phyloP scores from a whole-genome alignment of 2,113 vertebrate species.

The Eclectus roratus region DNA sequence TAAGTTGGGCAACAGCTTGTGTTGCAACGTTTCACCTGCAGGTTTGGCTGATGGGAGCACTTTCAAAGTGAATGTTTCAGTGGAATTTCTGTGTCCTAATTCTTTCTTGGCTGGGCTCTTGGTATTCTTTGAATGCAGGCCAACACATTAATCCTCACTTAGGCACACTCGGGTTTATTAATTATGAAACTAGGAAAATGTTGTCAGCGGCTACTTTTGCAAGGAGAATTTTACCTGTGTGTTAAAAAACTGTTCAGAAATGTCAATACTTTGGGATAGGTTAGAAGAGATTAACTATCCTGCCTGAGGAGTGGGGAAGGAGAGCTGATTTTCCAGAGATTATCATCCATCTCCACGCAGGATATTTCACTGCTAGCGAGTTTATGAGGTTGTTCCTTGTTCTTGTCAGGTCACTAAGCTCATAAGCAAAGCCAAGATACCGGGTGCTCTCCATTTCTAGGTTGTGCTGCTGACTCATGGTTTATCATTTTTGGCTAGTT shows the following conservation, averaged over 20 bases:
- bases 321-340: neutral
- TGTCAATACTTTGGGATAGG: neutral
- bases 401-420: neutral
- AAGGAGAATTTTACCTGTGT: neutral
- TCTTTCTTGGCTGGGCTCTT: conserved; percentile 27
- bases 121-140: conserved; percentile 37
- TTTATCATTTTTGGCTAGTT: neutral
- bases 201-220: neutral
- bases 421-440: neutral
- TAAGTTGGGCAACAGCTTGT: conserved; percentile 37
- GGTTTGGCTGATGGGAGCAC: conserved; percentile 28
- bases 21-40: conserved; percentile 64
- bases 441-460: neutral
- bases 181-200: neutral
- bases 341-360: accelerated
- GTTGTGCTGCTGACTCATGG: neutral
- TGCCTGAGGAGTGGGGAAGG: neutral
- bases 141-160: neutral
- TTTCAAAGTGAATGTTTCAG: conserved; percentile 48
- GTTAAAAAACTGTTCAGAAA: neutral
- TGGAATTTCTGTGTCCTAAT: conserved; percentile 54
- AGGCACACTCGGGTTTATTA: neutral
- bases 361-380: neutral
- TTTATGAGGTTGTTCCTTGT: neutral
- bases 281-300: neutral